Conservation (phyloP, 2,888 invertebrate genomes). For the Rhopalosiphum nymphaeae region DNA sequence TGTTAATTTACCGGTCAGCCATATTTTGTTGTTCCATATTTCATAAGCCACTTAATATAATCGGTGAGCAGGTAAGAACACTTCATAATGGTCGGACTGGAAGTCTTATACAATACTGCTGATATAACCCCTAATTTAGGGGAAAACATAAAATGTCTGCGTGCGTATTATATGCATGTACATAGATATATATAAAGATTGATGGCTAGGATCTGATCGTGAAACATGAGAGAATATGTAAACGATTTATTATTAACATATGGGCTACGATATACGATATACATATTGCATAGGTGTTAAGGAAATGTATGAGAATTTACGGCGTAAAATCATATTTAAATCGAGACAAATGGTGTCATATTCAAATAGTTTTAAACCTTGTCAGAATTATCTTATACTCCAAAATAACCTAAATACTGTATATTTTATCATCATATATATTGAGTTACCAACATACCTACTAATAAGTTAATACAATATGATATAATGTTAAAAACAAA, state of each 20-base stretch:
- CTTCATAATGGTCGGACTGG: background rate
- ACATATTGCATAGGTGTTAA: background rate
- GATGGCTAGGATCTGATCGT: constrained; percentile 8
- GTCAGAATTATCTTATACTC: background rate
- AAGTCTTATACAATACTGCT: background rate
- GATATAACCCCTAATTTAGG: constrained; percentile 10
- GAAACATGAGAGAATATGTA: constrained; percentile 15
- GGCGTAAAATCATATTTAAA: constrained; percentile 4
- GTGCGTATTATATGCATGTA: background rate
- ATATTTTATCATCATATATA: background rate
- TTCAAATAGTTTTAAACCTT: background rate
- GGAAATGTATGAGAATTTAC: background rate
- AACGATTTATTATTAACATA: constrained; percentile 33
- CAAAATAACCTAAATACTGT: background rate
- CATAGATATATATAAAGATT: background rate
- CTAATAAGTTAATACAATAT: background rate
- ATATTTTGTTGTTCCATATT: constrained; percentile 36
- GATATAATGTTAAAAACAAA: background rate
- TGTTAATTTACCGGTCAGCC: constrained; percentile 34
- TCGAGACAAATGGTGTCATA: constrained; percentile 4
- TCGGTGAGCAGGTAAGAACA: constrained; percentile 43
- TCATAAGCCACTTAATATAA: constrained; percentile 58
- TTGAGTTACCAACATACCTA: background rate
- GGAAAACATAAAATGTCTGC: constrained; percentile 2
- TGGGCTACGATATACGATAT: background rate